Evolutionary conservation across 2,888 invertebrate species (phyloP), one percentile per base, ranked within the genome.

Genomic region (Chymomyza amoena): DNA sequence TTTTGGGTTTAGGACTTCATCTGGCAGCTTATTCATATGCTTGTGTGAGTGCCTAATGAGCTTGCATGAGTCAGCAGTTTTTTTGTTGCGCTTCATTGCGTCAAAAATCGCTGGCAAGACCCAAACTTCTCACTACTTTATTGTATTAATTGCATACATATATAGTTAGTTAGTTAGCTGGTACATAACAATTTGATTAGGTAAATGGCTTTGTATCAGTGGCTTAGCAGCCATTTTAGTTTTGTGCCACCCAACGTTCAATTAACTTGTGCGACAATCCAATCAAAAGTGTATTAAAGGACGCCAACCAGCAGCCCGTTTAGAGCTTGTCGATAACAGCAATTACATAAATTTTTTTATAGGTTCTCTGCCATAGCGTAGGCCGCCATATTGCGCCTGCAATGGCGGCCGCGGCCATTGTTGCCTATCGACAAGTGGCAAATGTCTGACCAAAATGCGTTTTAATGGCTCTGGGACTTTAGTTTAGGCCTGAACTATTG

Each of bases 231-330:
- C 68, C 50, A 56, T 67, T 69, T 54, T 69, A 65, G 56, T 52
- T 69, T 64, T 52, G n/a, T 62, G 63, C 63, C 71, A 63, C 70
- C 76, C 77, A 67, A 65, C 77, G 88, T 87, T 86, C 84, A 85
- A 84, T 85, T 85, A 85, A 85, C 88, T 85, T 83, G 86, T 77
- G 84, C 86, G 86, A 86, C 84, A 84, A 88, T 88, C 87, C 87
- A 87, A 87, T 87, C 86, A 86, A 87, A 87, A 87, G 81, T 86
- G 87, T 84, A 87, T 84, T 87, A 84, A 87, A 80, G 84, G 72
- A 16, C 66, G 73, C 79, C 20, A 15, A 18, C 57, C 57, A 57
- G 4, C 28, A 45, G 39, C 6, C 39, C 13, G 32, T 83, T 82
- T 81, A 73, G 64, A 77, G 76, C 80, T 81, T 83, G 81, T 81